Evolutionary conservation across 1,140 invertebrate genomes (phyloP).

Genomic region (Hermetia illucens): DNA sequence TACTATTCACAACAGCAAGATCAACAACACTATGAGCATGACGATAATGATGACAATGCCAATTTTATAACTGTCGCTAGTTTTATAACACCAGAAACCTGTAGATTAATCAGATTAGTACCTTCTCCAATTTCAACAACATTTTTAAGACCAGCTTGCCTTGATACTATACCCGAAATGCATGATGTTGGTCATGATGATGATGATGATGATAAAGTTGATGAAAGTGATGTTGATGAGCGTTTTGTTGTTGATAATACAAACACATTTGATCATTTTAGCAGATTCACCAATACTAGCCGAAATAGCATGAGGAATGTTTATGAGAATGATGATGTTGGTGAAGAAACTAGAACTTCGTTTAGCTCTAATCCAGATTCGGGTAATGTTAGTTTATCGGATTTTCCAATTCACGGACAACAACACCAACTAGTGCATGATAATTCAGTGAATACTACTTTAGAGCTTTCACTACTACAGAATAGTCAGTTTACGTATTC

Average conservation of each 20-base stretch:
- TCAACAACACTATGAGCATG: too few species aligned
- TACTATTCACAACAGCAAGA: too few species aligned
- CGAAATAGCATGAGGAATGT: conserved; percentile 21
- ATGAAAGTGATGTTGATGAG: conserved; percentile 12
- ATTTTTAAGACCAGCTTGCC: too few species aligned
- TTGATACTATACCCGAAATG: conserved; percentile 10
- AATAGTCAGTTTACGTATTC: conserved; percentile 17
- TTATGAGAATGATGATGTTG: conserved; percentile 12
- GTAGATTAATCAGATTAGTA: too few species aligned
- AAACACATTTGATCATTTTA: conserved; percentile 1
- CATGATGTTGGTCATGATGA: conserved; percentile 5
- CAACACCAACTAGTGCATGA: too few species aligned
- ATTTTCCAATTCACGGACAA: conserved; percentile 21
- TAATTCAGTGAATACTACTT: conserved; percentile 14
- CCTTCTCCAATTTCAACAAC: too few species aligned
- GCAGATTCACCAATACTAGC: conserved; percentile 10
- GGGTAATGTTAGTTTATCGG: conserved; percentile 25
- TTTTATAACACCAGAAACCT: too few species aligned
- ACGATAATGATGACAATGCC: too few species aligned
- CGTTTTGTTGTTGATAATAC: conserved; percentile 12
- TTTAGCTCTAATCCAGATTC: conserved; percentile 28
- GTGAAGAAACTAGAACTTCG: conserved; percentile 19
- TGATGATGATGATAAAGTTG: conserved; percentile 6
- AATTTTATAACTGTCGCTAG: too few species aligned
- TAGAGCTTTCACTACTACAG: conserved; percentile 15